phyloP scores from a whole-genome alignment of 2,888 invertebrate species.

The Zootermopsis nevadensis region DNA sequence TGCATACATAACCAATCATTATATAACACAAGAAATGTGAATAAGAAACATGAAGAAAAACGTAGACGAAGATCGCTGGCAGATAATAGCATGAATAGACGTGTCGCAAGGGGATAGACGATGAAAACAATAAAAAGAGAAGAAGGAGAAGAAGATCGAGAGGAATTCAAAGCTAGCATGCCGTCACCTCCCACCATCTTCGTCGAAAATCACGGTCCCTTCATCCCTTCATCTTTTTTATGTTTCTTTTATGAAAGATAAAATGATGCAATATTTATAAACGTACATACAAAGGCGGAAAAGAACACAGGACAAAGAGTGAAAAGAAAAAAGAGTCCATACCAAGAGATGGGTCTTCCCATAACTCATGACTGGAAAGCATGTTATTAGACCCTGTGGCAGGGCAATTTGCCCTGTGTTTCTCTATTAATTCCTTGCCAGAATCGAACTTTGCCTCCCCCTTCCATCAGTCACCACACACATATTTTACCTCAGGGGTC shows the following conservation, averaged over 20 bases:
- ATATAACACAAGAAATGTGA: neutral
- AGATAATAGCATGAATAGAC: neutral
- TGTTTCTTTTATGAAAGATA: slow-evolving; percentile 32
- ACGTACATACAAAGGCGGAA: slow-evolving; percentile 6
- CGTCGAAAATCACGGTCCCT: slow-evolving; percentile 13
- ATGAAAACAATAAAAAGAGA: neutral
- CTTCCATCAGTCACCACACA: slow-evolving; percentile 26
- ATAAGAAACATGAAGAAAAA: neutral
- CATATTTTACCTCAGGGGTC: neutral
- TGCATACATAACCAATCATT: neutral
- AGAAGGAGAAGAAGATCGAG: neutral
- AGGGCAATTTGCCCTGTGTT: slow-evolving; percentile 52
- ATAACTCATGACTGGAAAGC: slow-evolving; percentile 52
- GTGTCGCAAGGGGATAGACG: neutral
- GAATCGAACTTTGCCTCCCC: neutral
- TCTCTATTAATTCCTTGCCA: slow-evolving; percentile 45
- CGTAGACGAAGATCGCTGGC: neutral
- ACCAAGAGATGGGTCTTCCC: slow-evolving; percentile 36
- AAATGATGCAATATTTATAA: slow-evolving; percentile 25
- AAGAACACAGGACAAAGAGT: slow-evolving; percentile 9
- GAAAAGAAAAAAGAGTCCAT: slow-evolving; percentile 16
- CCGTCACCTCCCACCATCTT: slow-evolving; percentile 13
- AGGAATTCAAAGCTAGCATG: neutral
- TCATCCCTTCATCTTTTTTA: slow-evolving; percentile 1
- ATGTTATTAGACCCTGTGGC: slow-evolving; percentile 51